These are phyloP conservation scores for Campoletis raptor DNA, from an alignment of 2,888 invertebrate species.

Conservation along the genomic window DNA sequence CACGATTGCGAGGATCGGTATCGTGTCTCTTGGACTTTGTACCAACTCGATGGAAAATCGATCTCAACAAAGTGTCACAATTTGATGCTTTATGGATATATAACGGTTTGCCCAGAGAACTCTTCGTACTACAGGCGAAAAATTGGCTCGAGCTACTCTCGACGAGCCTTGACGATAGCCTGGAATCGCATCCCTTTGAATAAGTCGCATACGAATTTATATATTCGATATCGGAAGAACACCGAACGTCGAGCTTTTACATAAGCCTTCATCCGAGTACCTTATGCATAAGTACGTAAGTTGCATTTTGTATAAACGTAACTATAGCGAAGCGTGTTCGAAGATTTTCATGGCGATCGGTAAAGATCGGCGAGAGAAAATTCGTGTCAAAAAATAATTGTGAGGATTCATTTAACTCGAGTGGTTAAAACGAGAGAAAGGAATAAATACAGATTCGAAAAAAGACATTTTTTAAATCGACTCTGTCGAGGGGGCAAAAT, in stretches of 20 bases:
- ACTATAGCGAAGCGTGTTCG: neutral
- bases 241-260: conserved; percentile 43
- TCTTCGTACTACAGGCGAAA: conserved; percentile 13
- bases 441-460: neutral
- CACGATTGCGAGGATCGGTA: neutral
- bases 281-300: conserved; percentile 36
- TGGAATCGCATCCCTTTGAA: neutral
- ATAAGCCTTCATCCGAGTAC: conserved; percentile 49
- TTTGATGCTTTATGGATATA: conserved; percentile 18
- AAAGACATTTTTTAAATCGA: neutral
- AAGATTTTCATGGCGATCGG: neutral
- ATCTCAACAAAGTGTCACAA: conserved; percentile 6
- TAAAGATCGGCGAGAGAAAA: neutral
- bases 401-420: neutral
- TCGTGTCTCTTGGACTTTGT: neutral
- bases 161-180: neutral
- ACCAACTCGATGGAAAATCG: conserved; percentile 9
- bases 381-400: neutral
- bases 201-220: neutral
- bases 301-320: neutral
- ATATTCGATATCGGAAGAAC: neutral
- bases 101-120: conserved; percentile 9
- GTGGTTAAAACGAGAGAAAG: neutral
- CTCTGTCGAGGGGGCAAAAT: too few species aligned
- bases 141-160: neutral